phyloP scores from a whole-genome alignment of 2,797 vertebrate genomes.

The Schizopygopsis pylzovi region DNA sequence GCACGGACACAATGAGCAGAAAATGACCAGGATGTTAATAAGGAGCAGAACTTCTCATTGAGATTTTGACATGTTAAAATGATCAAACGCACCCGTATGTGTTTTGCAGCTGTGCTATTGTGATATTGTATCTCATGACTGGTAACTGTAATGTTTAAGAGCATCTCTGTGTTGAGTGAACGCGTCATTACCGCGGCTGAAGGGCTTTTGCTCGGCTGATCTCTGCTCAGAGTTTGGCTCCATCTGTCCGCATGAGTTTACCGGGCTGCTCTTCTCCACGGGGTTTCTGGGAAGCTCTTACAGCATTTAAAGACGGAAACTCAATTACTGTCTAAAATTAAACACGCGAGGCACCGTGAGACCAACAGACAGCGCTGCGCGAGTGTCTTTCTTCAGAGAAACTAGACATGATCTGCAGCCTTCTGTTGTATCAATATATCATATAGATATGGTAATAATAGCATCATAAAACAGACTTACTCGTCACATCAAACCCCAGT shows the following conservation, averaged over 20 bases:
- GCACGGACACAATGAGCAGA: neutral
- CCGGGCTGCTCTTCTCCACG: neutral
- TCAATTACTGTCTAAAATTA: slow-evolving; percentile 37
- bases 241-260: slow-evolving; percentile 25
- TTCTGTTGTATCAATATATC: neutral
- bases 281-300: slow-evolving; percentile 46
- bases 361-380: neutral
- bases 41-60: neutral
- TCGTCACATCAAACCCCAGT: neutral
- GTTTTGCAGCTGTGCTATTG: neutral
- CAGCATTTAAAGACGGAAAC: neutral
- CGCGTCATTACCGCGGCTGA: neutral
- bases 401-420: neutral
- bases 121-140: neutral
- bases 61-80: neutral
- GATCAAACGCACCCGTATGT: neutral
- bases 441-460: no score
- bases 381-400: neutral
- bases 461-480: neutral
- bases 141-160: neutral
- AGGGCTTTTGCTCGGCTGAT: slow-evolving; percentile 7
- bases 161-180: neutral
- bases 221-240: slow-evolving; percentile 20
- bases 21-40: neutral
- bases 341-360: slow-evolving; percentile 22